Base-by-base conservation (phyloP, 2,888 invertebrate genomes). In the Nomada hirtipes region DNA sequence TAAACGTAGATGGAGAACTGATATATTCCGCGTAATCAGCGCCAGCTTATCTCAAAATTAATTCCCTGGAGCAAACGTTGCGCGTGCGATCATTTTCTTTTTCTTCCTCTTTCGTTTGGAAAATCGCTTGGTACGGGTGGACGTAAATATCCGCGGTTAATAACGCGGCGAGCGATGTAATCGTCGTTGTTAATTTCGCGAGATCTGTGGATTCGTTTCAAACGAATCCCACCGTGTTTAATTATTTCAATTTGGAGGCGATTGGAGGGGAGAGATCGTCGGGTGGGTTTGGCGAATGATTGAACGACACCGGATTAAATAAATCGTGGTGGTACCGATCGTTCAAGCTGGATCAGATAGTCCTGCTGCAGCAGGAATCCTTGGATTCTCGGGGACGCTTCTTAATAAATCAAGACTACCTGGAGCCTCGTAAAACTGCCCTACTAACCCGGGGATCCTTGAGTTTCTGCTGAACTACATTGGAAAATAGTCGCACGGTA, bases 401-500 rank as follows among this genome's bases (percentile, higher is more conserved):
- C 26, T 69, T 72, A 63, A 63, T 55, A 72, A 63, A 63, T 53
- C 72, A 72, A 63, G 63, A 53, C 23, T 53, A 63, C 44, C 53
- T 13, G 63, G 53, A 53, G 63, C 13, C 72, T 72, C 72, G 63
- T 63, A 63, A 72, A 72, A 55, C 26, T 63, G 72, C 13, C 72
- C 72, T 15, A 63, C 53, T 72, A 50, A 72, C 63, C 63, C n/a
- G 44, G 44, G 0, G 26, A 72, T 63, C 63, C 53, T 52, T 44
- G n/a, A 10, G 9, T n/a, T 26, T 20, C 70, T 11, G 44, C 7
- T 53, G 42, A 71, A 61, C 52, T 15, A 47, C 61, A n/a, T 42
- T 42, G 71, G 23, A 61, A 36, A 47, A 47, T 47, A 15, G 26
- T 9, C 9, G 3, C 10, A 9, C 42, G 29, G 50, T 61, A 23